These are phyloP conservation scores for Anniella stebbinsi DNA, from an alignment of 2,797 vertebrate species.

Conservation along the genomic window DNA sequence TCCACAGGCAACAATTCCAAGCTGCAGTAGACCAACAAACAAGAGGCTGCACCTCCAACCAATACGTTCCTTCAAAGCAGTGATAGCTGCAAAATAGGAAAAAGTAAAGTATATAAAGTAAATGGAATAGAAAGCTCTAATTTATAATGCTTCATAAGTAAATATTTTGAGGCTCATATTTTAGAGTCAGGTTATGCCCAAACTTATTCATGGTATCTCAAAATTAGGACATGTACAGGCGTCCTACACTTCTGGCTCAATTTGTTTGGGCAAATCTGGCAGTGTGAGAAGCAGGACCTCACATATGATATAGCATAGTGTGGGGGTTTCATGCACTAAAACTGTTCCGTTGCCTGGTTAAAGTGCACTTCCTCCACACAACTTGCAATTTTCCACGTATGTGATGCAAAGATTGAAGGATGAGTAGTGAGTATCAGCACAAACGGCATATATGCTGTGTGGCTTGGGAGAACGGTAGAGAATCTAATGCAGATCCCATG, in stretches of 20 bases:
- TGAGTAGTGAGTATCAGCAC: not conserved
- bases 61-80: conserved; percentile 84
- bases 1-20: conserved; percentile 86
- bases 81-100: conserved; percentile 82
- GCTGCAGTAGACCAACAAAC: conserved; percentile 86
- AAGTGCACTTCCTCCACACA: not conserved
- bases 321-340: not conserved
- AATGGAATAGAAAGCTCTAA: not conserved
- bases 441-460: not conserved
- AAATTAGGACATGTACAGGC: accelerated
- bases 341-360: not conserved
- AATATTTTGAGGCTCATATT: not conserved
- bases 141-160: not conserved
- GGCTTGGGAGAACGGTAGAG: not conserved
- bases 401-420: not conserved
- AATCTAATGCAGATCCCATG: not conserved
- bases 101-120: not conserved
- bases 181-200: not conserved
- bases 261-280: not conserved
- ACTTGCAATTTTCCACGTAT: not conserved
- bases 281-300: not conserved
- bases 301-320: not conserved
- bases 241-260: not conserved
- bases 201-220: accelerated
- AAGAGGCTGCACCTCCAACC: conserved; percentile 92